phyloP scores from a whole-genome alignment of 2,113 vertebrate genomes.

The Argyrosomus japonicus region DNA sequence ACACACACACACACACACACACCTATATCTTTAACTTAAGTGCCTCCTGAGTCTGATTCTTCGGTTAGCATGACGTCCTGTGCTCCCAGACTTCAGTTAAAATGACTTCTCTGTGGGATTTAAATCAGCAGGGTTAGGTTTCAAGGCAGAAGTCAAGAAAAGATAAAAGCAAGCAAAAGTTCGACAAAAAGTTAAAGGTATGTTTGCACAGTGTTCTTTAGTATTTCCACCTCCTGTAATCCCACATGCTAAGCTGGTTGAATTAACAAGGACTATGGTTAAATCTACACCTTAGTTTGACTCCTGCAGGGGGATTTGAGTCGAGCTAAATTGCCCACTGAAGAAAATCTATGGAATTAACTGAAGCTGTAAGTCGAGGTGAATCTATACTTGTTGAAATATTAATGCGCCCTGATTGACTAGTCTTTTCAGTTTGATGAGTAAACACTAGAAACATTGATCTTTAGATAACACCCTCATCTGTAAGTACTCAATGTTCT shows the following conservation, averaged over 20 bases:
- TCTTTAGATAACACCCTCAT: background rate
- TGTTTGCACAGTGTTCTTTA: background rate
- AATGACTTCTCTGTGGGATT: slow-evolving; percentile 8
- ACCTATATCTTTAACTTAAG: slow-evolving; percentile 12
- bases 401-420: slow-evolving; percentile 11
- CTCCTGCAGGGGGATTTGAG: slow-evolving; percentile 24
- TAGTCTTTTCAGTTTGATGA: background rate
- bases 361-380: slow-evolving; percentile 1
- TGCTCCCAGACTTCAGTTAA: background rate
- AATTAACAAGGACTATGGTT: slow-evolving; percentile 11
- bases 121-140: background rate
- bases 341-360: slow-evolving; percentile 48
- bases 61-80: background rate
- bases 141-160: slow-evolving; percentile 1
- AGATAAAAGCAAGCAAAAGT: slow-evolving; percentile 12
- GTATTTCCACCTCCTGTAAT: background rate
- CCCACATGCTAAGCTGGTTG: background rate
- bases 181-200: background rate
- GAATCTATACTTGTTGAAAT: slow-evolving; percentile 30
- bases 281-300: slow-evolving; percentile 26
- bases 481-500: background rate
- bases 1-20: background rate
- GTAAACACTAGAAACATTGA: background rate
- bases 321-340: background rate
- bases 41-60: slow-evolving; percentile 10